Percentiles rank a stretch among this genome's conserved stretches.
phyloP scores from a whole-genome alignment of 1,140 invertebrate genomes.

The Listronotus oregonensis region DNA sequence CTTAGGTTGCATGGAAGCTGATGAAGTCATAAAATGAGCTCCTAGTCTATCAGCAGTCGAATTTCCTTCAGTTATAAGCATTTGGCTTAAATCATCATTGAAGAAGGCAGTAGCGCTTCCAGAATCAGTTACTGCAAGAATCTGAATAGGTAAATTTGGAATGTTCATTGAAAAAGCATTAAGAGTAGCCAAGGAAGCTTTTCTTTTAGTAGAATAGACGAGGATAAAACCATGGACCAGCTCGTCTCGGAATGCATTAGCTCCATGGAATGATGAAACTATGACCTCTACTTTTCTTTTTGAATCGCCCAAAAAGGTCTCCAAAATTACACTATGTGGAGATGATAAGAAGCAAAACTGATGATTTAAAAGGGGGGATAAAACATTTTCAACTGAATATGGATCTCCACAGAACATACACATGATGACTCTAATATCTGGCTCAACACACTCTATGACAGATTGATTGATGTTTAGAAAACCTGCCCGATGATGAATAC shows the following conservation, averaged over 20 bases:
- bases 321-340: constrained; percentile 85
- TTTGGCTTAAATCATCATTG: constrained; percentile 85
- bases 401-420: constrained; percentile 97
- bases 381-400: constrained; percentile 86
- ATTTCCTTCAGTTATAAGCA: constrained; percentile 91
- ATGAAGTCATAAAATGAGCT: constrained; percentile 90
- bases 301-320: constrained; percentile 88
- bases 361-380: constrained; percentile 86
- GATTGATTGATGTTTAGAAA: constrained; percentile 75
- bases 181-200: constrained; percentile 90
- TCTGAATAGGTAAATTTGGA: constrained; percentile 92
- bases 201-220: constrained; percentile 93
- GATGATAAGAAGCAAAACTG: constrained; percentile 86
- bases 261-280: constrained; percentile 93
- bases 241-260: constrained; percentile 89
- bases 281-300: constrained; percentile 91
- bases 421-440: constrained; percentile 90
- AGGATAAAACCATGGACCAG: constrained; percentile 95
- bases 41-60: constrained; percentile 88
- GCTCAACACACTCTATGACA: constrained; percentile 79
- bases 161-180: constrained; percentile 95
- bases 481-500: constrained; percentile 73
- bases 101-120: constrained; percentile 87
- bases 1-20: constrained; percentile 80
- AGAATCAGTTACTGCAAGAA: constrained; percentile 89